Base-by-base conservation (phyloP, 2,888 invertebrate species). In the Caenorhabditis angaria region DNA sequence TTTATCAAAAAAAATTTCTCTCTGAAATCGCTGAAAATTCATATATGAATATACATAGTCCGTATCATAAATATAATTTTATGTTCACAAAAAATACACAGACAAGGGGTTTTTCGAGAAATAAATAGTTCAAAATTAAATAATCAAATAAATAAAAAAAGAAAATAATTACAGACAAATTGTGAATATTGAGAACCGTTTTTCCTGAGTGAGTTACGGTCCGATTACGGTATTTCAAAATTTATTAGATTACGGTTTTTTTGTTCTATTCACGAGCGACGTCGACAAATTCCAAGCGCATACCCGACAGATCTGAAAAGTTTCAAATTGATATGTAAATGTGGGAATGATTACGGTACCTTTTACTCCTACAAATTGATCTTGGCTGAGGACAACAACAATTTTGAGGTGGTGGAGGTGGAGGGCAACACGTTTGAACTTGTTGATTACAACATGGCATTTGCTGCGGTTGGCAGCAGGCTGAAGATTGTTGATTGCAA, bases 371-470 rank as follows among this genome's bases (percentile, higher is more conserved):
- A 57, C 73, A 73, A 29, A 69, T 67, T 4, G 68, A 62, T 10
- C 53, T 25, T 10, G 50, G 24, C 5, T 32, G 24, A 12, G 61
- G 68, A 22, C 72, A 73, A 48, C 72, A 73, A 51, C 65, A 68
- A 1, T 64, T 59, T 29, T 65, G 72, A 12, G 41, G 6, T 60
- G 59, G 72, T 28, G 68, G n/a, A n/a, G n/a, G 65, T 29, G 50
- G 72, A 18, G 68, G 72, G 24, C 72, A 73, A 57, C 72, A 73
- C n/a, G 72, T 62, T 64, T 68, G 68, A 25, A 68, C 65, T 50
- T 71, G 71, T 61, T 71, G 65, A 28, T 65, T 65, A 60, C 65
- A 65, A 29, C 65, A 65, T 20, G 65, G 24, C 56, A 65, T 55
- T 20, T 65, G 65, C 32, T 61, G 65, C 1, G 65, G 65, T 54